Conservation (phyloP, 2,888 invertebrate species). For the Drosophila basisetae region DNA sequence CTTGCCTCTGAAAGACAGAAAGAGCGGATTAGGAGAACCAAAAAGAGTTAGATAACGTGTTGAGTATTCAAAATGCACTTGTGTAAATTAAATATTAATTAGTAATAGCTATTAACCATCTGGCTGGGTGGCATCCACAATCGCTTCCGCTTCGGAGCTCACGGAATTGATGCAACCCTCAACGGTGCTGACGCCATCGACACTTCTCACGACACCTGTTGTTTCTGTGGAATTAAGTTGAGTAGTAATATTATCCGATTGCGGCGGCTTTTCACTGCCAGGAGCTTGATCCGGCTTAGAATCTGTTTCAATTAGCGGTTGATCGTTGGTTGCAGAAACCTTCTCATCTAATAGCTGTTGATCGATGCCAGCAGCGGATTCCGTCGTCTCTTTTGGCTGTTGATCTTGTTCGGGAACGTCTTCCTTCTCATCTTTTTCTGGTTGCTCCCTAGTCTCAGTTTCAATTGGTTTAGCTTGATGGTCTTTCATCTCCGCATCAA, state of each 20-base stretch:
- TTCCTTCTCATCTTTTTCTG: background rate
- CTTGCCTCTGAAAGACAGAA: conserved; percentile 20
- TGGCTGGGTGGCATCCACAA: conserved; percentile 46
- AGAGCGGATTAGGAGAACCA: conserved; percentile 4
- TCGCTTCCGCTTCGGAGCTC: conserved; percentile 18
- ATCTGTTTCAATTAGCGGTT: background rate
- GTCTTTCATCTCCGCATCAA: background rate
- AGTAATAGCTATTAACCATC: conserved; percentile 68
- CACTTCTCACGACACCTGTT: conserved; percentile 64
- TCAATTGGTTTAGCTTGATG: background rate
- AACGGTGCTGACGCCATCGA: conserved; percentile 6
- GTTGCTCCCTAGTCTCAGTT: background rate
- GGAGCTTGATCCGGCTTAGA: background rate
- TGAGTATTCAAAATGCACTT: background rate
- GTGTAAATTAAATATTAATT: conserved; percentile 19
- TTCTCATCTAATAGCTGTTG: background rate
- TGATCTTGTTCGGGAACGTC: background rate
- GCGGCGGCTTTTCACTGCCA: background rate
- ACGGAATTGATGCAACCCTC: background rate
- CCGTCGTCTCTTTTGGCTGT: background rate
- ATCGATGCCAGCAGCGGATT: background rate
- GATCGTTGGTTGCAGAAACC: background rate
- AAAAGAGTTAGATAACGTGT: conserved; percentile 6
- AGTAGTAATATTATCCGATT: background rate
- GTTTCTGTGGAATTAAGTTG: conserved; percentile 36